Evolutionary conservation across 2,888 invertebrate genomes (phyloP).

Genomic region (Agrotis clavis): DNA sequence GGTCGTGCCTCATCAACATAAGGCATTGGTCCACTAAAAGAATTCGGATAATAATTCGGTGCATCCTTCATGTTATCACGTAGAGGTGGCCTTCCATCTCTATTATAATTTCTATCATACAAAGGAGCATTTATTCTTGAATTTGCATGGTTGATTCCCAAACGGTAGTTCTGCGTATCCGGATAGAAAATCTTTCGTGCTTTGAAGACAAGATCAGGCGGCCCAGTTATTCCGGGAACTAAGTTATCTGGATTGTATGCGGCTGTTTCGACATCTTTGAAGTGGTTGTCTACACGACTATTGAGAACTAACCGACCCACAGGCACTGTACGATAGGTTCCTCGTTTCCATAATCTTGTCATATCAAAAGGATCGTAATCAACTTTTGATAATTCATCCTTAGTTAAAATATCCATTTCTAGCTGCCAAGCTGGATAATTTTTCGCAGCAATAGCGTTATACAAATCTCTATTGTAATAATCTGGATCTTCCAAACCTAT

Average conservation of each 20-base stretch:
- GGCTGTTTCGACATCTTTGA: constrained; percentile 87
- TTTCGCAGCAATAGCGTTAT: constrained; percentile 94
- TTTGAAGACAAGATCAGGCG: constrained; percentile 89
- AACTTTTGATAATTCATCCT: constrained; percentile 76
- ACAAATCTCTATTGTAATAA: constrained; percentile 95
- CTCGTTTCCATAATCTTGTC: constrained; percentile 83
- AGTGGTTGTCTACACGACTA: constrained; percentile 87
- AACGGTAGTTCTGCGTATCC: constrained; percentile 88
- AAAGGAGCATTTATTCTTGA: constrained; percentile 68
- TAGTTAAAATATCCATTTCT: constrained; percentile 83
- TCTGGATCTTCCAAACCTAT: constrained; percentile 94
- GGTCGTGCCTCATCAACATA: constrained; percentile 66
- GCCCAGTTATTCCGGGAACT: constrained; percentile 87
- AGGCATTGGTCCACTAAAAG: constrained; percentile 70
- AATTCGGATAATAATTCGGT: constrained; percentile 73
- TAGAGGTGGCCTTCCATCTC: constrained; percentile 67
- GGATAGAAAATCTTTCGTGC: constrained; percentile 86
- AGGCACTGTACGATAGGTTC: constrained; percentile 86
- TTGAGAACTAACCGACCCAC: constrained; percentile 88
- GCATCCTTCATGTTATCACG: constrained; percentile 62
- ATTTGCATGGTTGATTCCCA: constrained; percentile 69
- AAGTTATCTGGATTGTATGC: constrained; percentile 82
- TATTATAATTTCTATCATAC: constrained; percentile 65
- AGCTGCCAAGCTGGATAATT: constrained; percentile 87
- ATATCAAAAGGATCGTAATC: constrained; percentile 86